Base-by-base conservation (phyloP, 1,140 invertebrate species). In the Neodiprion fabricii region DNA sequence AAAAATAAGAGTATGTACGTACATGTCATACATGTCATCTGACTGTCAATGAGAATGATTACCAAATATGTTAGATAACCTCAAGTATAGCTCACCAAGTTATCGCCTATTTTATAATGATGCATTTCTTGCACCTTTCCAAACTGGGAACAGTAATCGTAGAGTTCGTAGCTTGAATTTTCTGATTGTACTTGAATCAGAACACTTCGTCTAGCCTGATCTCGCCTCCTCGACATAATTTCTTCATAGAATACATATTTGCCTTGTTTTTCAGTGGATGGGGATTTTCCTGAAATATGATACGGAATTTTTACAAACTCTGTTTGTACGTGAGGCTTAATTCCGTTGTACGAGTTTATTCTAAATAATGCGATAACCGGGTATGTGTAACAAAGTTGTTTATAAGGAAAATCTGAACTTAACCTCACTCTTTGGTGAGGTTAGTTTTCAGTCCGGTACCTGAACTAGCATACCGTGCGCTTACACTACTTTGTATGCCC, bases 131-230 rank as follows among this genome's bases (percentile, higher is more conserved):
- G 86, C 53, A 95, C 87, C 7, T 78, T 81, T 14, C 92, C 92
- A 86, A 91, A 92, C 76, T 87, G 83, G 65, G 85, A 87, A 83
- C 93, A 94, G 84, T 93, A 93, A 1, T 87, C 84, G 82, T 91
- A 89, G 48, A 94, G 85, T 85, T 94, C 91, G 69, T 81, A 80
- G 77, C 89, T 90, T 8, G 91, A 93, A 53, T 91, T 89, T 53
- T 91, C 85, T 0, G 92, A 92, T 78, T 91, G 91, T 17, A 93
- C 91, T 89, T 93, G 90, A 23, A 93, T 87, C 12, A 93, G 82
- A 48, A 93, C 82, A 83, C 91, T 93, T 73, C 90, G 83, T 66
- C 85, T 84, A 9, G 93, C 92, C 86, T 94, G 88, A 21, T 82
- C 77, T 83, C 89, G 88, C 78, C 91, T 75, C 17, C 73, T 10